phyloP scores from a whole-genome alignment of 2,113 vertebrate species.

The Gallinago paraguaiae region DNA sequence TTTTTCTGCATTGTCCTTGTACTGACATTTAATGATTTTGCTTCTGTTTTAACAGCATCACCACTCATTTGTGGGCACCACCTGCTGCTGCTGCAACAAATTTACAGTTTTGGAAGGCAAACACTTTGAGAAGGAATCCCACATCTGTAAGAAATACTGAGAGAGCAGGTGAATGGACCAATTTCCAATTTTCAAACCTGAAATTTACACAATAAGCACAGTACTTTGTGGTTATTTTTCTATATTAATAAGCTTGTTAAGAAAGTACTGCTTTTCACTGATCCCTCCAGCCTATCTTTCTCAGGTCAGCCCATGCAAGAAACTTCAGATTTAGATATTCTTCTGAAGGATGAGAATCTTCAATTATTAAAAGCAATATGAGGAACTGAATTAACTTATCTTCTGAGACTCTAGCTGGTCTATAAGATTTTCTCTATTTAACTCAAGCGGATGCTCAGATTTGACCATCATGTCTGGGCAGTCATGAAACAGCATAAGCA shows the following conservation, averaged over 20 bases:
- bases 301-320: neutral
- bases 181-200: neutral
- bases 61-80: neutral
- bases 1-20: neutral
- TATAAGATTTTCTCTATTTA: neutral
- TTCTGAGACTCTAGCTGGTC: neutral
- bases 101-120: neutral
- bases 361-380: neutral
- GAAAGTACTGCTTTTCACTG: neutral
- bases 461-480: neutral
- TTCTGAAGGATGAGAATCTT: neutral
- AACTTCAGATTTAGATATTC: neutral
- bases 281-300: neutral
- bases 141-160: neutral
- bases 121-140: neutral
- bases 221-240: neutral
- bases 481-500: rapidly evolving
- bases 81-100: neutral
- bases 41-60: neutral
- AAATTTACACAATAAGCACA: neutral
- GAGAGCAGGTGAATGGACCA: neutral
- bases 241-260: neutral
- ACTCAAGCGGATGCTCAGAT: neutral
- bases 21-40: neutral
- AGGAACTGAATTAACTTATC: neutral